These are phyloP conservation scores for Oncorhynchus masou DNA, from an alignment of 2,113 vertebrate genomes.

Conservation along the genomic window DNA sequence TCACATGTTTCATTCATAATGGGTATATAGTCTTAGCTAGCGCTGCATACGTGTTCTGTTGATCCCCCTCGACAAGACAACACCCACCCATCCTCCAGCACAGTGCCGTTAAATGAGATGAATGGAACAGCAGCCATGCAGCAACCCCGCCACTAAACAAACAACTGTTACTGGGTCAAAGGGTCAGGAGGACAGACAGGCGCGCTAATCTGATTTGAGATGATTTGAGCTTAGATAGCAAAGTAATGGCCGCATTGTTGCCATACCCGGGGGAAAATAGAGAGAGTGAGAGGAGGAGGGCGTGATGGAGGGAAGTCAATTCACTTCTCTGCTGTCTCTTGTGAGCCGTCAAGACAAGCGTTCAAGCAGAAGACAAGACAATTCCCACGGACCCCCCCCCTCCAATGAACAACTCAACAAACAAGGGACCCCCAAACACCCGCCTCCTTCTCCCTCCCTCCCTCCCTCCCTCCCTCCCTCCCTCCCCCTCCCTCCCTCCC, in stretches of 20 bases:
- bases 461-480: neutral
- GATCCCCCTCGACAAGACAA: neutral
- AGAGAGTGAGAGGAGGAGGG: slow-evolving; percentile 6
- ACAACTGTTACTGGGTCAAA: slow-evolving; percentile 27
- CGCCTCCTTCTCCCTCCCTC: neutral
- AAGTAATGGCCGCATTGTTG: slow-evolving; percentile 3
- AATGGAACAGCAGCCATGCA: neutral
- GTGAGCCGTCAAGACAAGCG: slow-evolving; percentile 51
- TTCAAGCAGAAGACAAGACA: slow-evolving; percentile 63
- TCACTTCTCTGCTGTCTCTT: slow-evolving; percentile 8
- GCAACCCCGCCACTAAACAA: slow-evolving; percentile 4
- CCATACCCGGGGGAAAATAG: neutral
- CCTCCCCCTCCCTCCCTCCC: neutral
- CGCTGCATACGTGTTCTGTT: neutral
- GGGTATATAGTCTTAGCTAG: neutral
- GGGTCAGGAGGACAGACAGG: neutral
- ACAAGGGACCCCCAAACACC: neutral
- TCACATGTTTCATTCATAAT: neutral
- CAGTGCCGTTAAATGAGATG: slow-evolving; percentile 16
- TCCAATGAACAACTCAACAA: neutral
- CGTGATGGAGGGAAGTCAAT: neutral
- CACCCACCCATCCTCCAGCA: slow-evolving; percentile 1
- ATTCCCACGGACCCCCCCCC: slow-evolving; percentile 13
- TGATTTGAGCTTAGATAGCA: neutral
- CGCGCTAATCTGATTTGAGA: slow-evolving; percentile 22